These are phyloP conservation scores for Carcina quercana DNA, from an alignment of 2,888 invertebrate genomes.

Conservation along the genomic window DNA sequence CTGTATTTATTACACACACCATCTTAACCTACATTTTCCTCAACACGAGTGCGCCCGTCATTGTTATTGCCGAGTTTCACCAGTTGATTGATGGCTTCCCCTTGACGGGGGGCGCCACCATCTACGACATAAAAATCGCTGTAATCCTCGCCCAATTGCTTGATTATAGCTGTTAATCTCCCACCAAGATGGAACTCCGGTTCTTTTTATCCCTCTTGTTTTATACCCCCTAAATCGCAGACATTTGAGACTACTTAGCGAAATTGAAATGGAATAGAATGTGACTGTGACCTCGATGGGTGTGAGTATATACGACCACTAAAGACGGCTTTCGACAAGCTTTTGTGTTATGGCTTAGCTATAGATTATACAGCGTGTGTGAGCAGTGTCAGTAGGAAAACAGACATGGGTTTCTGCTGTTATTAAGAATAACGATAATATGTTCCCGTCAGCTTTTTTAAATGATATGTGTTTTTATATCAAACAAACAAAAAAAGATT, in stretches of 20 bases:
- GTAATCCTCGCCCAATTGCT: slow-evolving; percentile 65
- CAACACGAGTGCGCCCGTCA: slow-evolving; percentile 35
- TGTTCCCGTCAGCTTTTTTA: too few relatives aligned
- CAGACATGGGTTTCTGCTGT: too few relatives aligned
- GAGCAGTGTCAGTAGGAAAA: too few relatives aligned
- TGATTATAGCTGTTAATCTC: slow-evolving; percentile 69
- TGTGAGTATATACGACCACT: too few relatives aligned
- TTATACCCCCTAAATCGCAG: slow-evolving; percentile 53
- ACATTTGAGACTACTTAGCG: slow-evolving; percentile 57
- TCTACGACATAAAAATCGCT: slow-evolving; percentile 54
- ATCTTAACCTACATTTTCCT: slow-evolving; percentile 24
- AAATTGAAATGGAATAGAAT: slow-evolving; percentile 44
- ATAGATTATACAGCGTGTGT: too few relatives aligned
- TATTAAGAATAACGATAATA: too few relatives aligned
- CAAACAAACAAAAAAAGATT: too few relatives aligned
- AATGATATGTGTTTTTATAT: too few relatives aligned
- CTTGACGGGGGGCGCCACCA: slow-evolving; percentile 23
- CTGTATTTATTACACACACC: slow-evolving; percentile 35
- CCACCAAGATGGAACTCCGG: slow-evolving; percentile 39
- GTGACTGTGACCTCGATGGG: background rate
- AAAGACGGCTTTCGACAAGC: too few relatives aligned
- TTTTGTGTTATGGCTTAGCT: too few relatives aligned
- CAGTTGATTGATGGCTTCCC: slow-evolving; percentile 43
- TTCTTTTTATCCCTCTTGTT: slow-evolving; percentile 53
- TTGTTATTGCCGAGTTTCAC: slow-evolving; percentile 48